Percentiles rank a stretch among this genome's conserved stretches.
Conservation (phyloP, 2,888 invertebrate species). For the Hyalella azteca region DNA sequence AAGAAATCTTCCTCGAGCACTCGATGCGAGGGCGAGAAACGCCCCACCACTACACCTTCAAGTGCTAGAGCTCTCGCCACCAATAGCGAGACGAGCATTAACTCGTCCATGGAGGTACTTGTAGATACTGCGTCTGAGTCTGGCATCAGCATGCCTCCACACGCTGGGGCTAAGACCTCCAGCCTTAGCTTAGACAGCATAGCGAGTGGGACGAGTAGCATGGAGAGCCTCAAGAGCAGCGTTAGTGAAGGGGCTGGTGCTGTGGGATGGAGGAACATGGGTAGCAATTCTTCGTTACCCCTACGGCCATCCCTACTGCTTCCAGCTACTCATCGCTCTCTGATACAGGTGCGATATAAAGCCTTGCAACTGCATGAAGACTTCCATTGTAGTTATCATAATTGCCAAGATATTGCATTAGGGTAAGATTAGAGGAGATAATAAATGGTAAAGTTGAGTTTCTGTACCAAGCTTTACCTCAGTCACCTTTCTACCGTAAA, state of each 20-base stretch:
- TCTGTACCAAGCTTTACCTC: background rate
- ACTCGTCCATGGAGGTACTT: constrained; percentile 57
- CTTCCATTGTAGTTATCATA: no score
- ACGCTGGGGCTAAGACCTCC: constrained; percentile 47
- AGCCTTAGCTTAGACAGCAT: constrained; percentile 54
- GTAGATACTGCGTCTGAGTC: constrained; percentile 51
- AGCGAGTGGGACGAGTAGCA: constrained; percentile 66
- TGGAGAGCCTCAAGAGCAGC: constrained; percentile 85
- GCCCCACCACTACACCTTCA: background rate
- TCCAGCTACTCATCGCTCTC: constrained; percentile 55
- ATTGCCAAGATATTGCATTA: no score
- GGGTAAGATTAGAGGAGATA: no score
- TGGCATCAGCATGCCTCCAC: constrained; percentile 47
- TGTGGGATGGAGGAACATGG: constrained; percentile 50
- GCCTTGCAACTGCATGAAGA: no score
- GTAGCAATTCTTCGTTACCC: constrained; percentile 54
- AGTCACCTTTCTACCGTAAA: no score
- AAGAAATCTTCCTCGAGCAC: background rate
- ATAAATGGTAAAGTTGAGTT: background rate
- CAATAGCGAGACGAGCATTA: constrained; percentile 50
- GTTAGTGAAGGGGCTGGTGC: constrained; percentile 71
- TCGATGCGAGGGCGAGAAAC: constrained; percentile 14
- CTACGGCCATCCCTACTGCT: constrained; percentile 53
- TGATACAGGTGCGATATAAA: constrained; percentile 51
- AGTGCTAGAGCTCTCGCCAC: constrained; percentile 35